A percentile compares a stretch with the other conserved stretches of the same genome.
These are phyloP conservation scores for Thamnophis sirtalis DNA, from an alignment of 2,113 vertebrate genomes.

Conservation along the genomic window DNA sequence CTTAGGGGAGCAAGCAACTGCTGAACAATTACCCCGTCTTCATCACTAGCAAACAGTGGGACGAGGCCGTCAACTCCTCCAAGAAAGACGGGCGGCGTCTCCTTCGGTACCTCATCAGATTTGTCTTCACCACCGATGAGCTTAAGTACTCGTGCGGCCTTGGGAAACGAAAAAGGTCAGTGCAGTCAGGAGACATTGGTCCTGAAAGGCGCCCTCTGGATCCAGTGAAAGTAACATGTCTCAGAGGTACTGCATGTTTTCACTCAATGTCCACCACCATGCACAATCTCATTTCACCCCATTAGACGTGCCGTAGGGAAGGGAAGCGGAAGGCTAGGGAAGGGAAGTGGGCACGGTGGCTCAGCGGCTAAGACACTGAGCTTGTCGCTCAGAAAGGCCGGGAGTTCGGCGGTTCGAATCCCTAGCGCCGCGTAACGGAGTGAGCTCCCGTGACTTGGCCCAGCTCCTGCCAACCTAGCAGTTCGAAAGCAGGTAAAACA, in stretches of 20 bases:
- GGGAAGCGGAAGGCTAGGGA: conserved; percentile 8
- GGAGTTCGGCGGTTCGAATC: no score
- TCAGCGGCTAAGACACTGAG: no score
- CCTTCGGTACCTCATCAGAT: conserved; percentile 97
- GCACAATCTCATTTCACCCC: conserved; percentile 77
- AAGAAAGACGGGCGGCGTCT: conserved; percentile 96
- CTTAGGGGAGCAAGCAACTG: conserved; percentile 94
- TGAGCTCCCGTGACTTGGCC: no score
- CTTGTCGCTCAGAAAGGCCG: no score
- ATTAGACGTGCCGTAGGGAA: conserved; percentile 60
- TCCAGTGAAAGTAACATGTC: conserved; percentile 99
- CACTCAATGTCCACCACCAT: conserved; percentile 74
- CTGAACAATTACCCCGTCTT: conserved; percentile 98
- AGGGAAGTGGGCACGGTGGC: neutral
- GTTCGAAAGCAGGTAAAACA: no score
- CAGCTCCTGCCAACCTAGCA: no score
- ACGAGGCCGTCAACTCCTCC: conserved; percentile 97
- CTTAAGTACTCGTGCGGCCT: conserved; percentile 99
- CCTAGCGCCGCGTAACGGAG: no score
- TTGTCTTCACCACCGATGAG: conserved; percentile 98
- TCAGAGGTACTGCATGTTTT: conserved; percentile 93
- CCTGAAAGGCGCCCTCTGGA: conserved; percentile 97
- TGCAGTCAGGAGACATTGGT: conserved; percentile 93
- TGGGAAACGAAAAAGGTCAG: conserved; percentile 98
- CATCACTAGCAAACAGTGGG: conserved; percentile 99